These are phyloP conservation scores for Alauda arvensis DNA, from an alignment of 2,797 vertebrate genomes.

Conservation along the genomic window DNA sequence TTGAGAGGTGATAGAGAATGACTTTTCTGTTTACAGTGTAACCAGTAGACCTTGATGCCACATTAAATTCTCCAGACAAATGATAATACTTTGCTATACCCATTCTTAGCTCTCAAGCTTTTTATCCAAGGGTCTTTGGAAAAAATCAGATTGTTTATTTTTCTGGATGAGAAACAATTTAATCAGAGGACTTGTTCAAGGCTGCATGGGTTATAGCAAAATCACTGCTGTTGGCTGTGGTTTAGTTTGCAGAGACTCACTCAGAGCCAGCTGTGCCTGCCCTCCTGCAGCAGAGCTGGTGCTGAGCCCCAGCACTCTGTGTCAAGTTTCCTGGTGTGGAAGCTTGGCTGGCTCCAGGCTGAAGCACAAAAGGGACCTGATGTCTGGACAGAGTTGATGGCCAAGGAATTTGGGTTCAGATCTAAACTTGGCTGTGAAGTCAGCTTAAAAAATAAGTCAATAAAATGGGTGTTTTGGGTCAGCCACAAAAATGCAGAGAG, in stretches of 20 bases:
- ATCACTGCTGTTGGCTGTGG: not conserved
- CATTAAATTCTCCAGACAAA: not conserved
- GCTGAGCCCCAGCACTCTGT: rapidly evolving
- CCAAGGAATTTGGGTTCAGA: not conserved
- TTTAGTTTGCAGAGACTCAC: not conserved
- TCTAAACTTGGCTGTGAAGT: not conserved
- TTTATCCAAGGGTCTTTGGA: not conserved
- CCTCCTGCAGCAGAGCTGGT: not conserved
- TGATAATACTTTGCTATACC: not conserved
- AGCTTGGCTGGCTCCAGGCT: not conserved
- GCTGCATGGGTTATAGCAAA: not conserved
- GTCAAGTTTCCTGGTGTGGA: rapidly evolving
- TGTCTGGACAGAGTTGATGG: not conserved
- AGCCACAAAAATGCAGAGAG: not conserved
- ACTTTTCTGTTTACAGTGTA: not conserved
- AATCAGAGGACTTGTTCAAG: not conserved
- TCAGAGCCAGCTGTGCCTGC: not conserved
- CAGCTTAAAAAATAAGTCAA: not conserved
- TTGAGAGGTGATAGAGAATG: not conserved
- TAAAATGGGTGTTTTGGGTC: not conserved
- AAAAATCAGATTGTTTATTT: not conserved
- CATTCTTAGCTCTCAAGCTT: not conserved
- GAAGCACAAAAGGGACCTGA: not conserved
- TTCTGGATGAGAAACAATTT: not conserved
- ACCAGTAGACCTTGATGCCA: not conserved